A percentile compares a stretch with the other conserved stretches of the same genome.
These are phyloP conservation scores for Amniataba percoides DNA, from an alignment of 2,797 vertebrate species.

Conservation along the genomic window DNA sequence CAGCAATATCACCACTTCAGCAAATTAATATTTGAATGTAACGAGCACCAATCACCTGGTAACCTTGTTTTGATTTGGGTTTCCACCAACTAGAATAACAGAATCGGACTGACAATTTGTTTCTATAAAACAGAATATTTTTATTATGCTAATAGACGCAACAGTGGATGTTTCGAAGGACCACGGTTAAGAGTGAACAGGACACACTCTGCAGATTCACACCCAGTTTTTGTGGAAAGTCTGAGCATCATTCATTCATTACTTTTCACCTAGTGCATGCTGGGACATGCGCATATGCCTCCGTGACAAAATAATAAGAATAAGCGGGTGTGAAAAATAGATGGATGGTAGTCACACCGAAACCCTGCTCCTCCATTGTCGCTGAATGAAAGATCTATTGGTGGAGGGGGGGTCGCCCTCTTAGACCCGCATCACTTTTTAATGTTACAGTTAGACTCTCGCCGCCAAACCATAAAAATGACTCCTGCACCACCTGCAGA, in stretches of 20 bases:
- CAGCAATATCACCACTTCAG: neutral
- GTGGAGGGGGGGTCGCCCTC: constrained; percentile 23
- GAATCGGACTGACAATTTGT: no score
- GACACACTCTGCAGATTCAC: neutral
- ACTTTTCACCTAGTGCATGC: neutral
- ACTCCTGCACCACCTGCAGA: constrained; percentile 54
- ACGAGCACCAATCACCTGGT: no score
- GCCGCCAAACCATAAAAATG: constrained; percentile 56
- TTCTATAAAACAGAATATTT: neutral
- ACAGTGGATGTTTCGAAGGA: neutral
- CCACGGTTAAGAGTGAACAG: neutral
- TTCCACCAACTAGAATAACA: neutral
- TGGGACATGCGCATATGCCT: neutral
- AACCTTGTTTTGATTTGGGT: neutral
- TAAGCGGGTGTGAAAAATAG: neutral
- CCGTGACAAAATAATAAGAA: neutral
- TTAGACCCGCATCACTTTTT: constrained; percentile 29
- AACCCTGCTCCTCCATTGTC: neutral
- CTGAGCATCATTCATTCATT: neutral
- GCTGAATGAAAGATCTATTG: constrained; percentile 24
- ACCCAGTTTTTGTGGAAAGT: neutral
- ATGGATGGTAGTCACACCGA: neutral
- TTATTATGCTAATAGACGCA: neutral
- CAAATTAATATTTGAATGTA: neutral
- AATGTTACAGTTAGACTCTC: constrained; percentile 23